A percentile compares a stretch with the other conserved stretches of the same genome.
Evolutionary conservation across 2,113 vertebrate species (phyloP).

Genomic region (Probosciger aterrimus): DNA sequence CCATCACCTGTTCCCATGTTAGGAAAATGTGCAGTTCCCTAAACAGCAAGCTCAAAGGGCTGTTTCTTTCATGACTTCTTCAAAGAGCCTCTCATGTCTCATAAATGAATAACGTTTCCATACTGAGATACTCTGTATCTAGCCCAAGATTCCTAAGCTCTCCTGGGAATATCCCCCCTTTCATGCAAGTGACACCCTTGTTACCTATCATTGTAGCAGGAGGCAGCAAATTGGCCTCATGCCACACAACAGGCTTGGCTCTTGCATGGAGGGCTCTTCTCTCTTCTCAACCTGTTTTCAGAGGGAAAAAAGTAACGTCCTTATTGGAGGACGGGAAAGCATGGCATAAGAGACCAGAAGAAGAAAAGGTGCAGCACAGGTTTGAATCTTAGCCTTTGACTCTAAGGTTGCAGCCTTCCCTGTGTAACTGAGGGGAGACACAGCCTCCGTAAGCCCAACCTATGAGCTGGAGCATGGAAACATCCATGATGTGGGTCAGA

Average conservation of each 20-base stretch:
- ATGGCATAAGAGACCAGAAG: background rate
- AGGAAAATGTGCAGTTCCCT: background rate
- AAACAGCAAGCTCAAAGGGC: background rate
- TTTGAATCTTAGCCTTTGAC: background rate
- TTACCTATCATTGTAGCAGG: background rate
- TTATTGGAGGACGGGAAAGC: background rate
- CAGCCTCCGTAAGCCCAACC: fast-evolving
- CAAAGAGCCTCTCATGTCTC: background rate
- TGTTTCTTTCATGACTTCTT: background rate
- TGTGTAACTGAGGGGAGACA: background rate
- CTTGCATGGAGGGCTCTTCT: background rate
- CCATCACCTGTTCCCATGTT: background rate
- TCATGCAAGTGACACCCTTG: background rate
- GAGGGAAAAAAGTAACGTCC: background rate
- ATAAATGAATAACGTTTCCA: background rate
- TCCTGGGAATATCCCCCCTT: background rate
- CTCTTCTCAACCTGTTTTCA: background rate
- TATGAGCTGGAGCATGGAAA: background rate
- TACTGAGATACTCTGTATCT: background rate
- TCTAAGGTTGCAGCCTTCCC: background rate
- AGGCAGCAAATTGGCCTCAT: background rate
- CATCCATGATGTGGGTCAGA: background rate
- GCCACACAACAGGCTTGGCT: background rate
- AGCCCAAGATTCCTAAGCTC: background rate
- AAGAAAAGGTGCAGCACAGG: background rate